These are phyloP conservation scores for Apamea sordens DNA, from an alignment of 2,888 invertebrate genomes.

Conservation along the genomic window DNA sequence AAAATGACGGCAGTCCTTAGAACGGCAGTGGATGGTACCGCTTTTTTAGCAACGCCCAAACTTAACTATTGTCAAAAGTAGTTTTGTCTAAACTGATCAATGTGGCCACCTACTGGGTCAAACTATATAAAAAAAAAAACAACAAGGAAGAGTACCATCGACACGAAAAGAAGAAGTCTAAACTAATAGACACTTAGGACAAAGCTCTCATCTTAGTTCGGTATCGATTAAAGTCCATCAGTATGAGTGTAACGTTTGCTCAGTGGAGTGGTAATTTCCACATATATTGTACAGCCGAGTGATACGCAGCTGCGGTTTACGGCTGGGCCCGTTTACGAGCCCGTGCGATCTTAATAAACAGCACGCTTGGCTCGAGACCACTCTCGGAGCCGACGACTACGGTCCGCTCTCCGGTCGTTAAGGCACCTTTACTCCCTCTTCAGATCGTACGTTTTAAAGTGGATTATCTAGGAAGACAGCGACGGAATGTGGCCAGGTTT, in stretches of 20 bases:
- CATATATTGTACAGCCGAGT: constrained; percentile 65
- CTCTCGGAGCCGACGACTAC: constrained; percentile 37
- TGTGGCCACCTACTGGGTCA: not conserved
- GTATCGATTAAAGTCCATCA: constrained; percentile 33
- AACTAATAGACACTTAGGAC: not conserved
- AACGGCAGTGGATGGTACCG: not conserved
- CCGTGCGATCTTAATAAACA: constrained; percentile 75
- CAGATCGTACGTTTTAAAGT: constrained; percentile 48
- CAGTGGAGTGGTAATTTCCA: constrained; percentile 60
- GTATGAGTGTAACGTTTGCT: constrained; percentile 45
- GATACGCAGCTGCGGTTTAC: constrained; percentile 77
- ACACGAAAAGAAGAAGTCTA: not conserved
- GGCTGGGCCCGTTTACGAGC: constrained; percentile 74
- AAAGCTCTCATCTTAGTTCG: constrained; percentile 6
- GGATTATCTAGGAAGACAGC: constrained; percentile 33
- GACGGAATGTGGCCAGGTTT: constrained; percentile 15
- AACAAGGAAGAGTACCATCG: not conserved
- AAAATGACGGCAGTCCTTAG: not conserved
- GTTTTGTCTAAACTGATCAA: not conserved
- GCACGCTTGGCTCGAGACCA: constrained; percentile 62
- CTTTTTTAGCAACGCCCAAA: not conserved
- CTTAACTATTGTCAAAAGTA: not conserved
- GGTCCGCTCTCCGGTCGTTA: constrained; percentile 43
- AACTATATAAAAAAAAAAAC: not conserved
- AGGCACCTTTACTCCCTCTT: constrained; percentile 44